A percentile compares a stretch with the other conserved stretches of the same genome.
phyloP scores from a whole-genome alignment of 2,113 vertebrate genomes.

The Petrocephalus zakoni region DNA sequence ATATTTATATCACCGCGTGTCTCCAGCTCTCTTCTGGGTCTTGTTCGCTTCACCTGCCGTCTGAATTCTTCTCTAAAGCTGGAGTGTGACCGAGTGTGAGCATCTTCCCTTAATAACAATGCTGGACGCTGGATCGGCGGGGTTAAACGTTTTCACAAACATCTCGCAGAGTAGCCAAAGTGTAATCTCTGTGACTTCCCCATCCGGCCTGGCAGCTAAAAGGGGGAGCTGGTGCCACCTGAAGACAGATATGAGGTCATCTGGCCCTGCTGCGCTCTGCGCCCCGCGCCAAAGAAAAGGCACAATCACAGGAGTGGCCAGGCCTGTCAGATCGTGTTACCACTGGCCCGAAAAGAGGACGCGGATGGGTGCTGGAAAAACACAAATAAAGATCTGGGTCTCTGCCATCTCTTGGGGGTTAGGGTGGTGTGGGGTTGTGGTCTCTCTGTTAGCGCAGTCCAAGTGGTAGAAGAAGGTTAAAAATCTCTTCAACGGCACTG shows the following conservation, averaged over 20 bases:
- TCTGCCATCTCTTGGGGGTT: background rate
- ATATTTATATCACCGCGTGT: constrained; percentile 23
- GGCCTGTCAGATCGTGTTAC: background rate
- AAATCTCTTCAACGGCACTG: background rate
- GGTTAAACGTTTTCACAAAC: constrained; percentile 39
- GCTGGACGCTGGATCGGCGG: constrained; percentile 23
- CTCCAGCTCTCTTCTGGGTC: constrained; percentile 29
- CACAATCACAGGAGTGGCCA: background rate
- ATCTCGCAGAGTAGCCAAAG: constrained; percentile 20
- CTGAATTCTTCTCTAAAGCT: constrained; percentile 13
- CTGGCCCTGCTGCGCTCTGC: background rate
- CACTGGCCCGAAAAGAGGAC: background rate
- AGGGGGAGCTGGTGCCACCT: constrained; percentile 18
- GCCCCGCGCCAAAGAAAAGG: background rate
- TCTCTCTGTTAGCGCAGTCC: background rate
- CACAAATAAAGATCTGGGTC: background rate
- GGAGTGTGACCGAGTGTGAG: constrained; percentile 25
- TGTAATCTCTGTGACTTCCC: constrained; percentile 36
- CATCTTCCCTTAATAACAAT: constrained; percentile 22
- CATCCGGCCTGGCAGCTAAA: background rate
- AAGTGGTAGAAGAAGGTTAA: background rate
- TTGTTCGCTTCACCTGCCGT: background rate
- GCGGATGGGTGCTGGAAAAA: background rate
- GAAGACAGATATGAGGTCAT: constrained; percentile 32
- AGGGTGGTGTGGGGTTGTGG: background rate